These are phyloP conservation scores for Plagiodera versicolora DNA, from an alignment of 2,888 invertebrate genomes.

Conservation along the genomic window DNA sequence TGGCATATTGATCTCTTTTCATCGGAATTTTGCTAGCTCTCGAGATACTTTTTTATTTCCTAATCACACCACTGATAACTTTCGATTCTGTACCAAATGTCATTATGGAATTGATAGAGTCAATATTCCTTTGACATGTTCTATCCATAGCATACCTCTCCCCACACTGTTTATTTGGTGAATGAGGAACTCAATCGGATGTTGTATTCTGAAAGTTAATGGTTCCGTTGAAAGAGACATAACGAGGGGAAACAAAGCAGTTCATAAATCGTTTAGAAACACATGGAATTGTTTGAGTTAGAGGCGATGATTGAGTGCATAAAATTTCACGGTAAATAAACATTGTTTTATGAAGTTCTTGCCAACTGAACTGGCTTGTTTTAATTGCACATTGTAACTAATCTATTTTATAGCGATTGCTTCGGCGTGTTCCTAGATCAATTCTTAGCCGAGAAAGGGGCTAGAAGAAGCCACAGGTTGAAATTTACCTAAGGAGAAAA, in stretches of 20 bases:
- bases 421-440: conserved; percentile 7
- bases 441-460: neutral
- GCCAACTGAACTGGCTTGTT: conserved; percentile 28
- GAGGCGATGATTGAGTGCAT: conserved; percentile 44
- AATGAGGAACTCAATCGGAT: conserved; percentile 23
- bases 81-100: too few species aligned
- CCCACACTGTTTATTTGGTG: conserved; percentile 26
- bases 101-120: too few species aligned
- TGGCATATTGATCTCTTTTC: too few species aligned
- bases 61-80: too few species aligned
- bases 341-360: conserved; percentile 41
- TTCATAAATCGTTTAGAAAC: conserved; percentile 41
- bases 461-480: too few species aligned
- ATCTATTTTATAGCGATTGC: conserved; percentile 16
- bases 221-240: conserved; percentile 40
- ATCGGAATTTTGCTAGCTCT: too few species aligned
- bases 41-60: too few species aligned
- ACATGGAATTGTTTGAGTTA: conserved; percentile 45
- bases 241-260: conserved; percentile 44
- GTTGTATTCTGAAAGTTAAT: conserved; percentile 38
- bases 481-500: too few species aligned
- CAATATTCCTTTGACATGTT: too few species aligned
- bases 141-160: conserved; percentile 15
- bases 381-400: conserved; percentile 34
- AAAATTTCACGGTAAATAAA: conserved; percentile 43